These are phyloP conservation scores for Seira musarum DNA, from an alignment of 2,888 invertebrate species.

Conservation along the genomic window DNA sequence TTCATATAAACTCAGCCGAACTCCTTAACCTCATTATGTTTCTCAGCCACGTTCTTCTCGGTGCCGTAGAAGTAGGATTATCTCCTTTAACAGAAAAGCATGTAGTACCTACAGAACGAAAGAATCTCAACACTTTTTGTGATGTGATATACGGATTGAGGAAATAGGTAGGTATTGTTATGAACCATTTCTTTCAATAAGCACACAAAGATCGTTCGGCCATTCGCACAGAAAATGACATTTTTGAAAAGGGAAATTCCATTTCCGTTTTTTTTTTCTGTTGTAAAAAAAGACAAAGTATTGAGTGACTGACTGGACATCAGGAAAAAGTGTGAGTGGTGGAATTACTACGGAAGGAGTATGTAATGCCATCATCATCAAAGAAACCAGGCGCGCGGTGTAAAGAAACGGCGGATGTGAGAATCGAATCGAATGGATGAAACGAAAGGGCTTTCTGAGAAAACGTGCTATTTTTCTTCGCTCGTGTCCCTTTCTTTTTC, in stretches of 20 bases:
- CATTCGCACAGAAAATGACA: neutral
- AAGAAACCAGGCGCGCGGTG: slow-evolving; percentile 3
- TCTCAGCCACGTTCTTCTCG: too few species aligned
- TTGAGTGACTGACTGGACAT: neutral
- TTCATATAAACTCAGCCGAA: too few species aligned
- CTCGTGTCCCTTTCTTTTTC: slow-evolving; percentile 9
- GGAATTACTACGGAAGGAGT: neutral
- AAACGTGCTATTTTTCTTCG: slow-evolving; percentile 51
- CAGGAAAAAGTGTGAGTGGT: slow-evolving; percentile 5
- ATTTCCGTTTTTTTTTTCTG: slow-evolving; percentile 10
- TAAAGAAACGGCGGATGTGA: slow-evolving; percentile 15
- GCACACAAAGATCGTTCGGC: too few species aligned
- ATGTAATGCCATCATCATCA: slow-evolving; percentile 23
- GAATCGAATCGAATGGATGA: slow-evolving; percentile 2
- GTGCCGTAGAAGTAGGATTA: too few species aligned
- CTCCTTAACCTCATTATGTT: too few species aligned
- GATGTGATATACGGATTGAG: too few species aligned
- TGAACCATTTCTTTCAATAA: too few species aligned
- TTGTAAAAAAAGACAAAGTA: slow-evolving; percentile 2
- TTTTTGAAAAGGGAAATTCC: slow-evolving; percentile 18
- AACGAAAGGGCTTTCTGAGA: slow-evolving; percentile 46
- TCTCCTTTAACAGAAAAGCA: too few species aligned
- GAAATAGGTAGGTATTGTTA: too few species aligned
- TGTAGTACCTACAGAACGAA: too few species aligned
- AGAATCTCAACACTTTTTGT: too few species aligned